A percentile compares a stretch with the other conserved stretches of the same genome.
These are phyloP conservation scores for Drosophila demipolita DNA, from an alignment of 2,888 invertebrate genomes.

Conservation along the genomic window DNA sequence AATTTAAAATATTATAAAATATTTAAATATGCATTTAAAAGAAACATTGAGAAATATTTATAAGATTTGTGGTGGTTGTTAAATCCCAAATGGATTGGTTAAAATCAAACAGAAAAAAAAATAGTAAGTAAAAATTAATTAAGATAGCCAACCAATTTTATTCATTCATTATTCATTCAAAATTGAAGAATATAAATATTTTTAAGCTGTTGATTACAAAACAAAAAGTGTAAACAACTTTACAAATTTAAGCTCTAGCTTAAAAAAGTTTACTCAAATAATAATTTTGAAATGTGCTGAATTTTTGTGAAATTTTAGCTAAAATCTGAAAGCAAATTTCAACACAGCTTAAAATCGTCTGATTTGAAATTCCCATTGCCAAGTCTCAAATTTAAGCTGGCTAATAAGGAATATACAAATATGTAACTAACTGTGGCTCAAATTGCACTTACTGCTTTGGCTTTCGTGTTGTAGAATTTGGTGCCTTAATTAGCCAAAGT, in stretches of 20 bases:
- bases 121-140: not conserved
- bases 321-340: not conserved
- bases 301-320: not conserved
- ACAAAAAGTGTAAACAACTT: not conserved
- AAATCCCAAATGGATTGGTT: not conserved
- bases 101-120: not conserved
- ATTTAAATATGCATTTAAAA: not conserved
- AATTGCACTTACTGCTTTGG: not conserved
- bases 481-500: constrained; percentile 33
- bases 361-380: not conserved
- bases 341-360: not conserved
- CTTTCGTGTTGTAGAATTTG: constrained; percentile 7
- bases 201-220: not conserved
- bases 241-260: not conserved
- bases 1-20: not conserved
- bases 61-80: not conserved
- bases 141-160: not conserved
- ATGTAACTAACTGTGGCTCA: not conserved
- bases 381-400: not conserved
- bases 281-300: not conserved
- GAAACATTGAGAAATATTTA: not conserved
- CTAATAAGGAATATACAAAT: not conserved
- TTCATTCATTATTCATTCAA: not conserved
- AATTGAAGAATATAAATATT: not conserved
- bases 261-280: not conserved